A percentile compares a stretch with the other conserved stretches of the same genome.
These are phyloP conservation scores for Lophotis ruficrista DNA, from an alignment of 2,113 vertebrate genomes.

Conservation along the genomic window DNA sequence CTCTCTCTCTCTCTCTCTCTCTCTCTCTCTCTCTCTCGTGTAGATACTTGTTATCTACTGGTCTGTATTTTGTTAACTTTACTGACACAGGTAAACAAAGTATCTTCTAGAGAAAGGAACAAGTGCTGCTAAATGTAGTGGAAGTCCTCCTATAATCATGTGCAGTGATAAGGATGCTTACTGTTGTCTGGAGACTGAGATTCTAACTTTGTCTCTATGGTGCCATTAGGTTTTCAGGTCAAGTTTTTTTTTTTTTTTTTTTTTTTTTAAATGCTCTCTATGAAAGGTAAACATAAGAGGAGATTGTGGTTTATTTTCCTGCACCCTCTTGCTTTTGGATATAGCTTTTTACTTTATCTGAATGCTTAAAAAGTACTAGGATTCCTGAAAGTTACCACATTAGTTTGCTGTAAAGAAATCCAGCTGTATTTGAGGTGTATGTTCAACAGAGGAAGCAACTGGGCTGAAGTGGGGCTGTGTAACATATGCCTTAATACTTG, in stretches of 20 bases:
- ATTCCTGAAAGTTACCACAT: neutral
- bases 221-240: neutral
- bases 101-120: neutral
- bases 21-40: no score
- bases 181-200: neutral
- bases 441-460: neutral
- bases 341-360: neutral
- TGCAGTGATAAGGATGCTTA: rapidly evolving
- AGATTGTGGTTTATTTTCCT: neutral
- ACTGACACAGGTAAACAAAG: neutral
- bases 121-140: neutral
- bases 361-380: neutral
- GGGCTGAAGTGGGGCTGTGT: neutral
- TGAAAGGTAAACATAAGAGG: neutral
- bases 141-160: neutral
- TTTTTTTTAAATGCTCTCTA: neutral
- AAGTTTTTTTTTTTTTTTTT: neutral
- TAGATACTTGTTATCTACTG: neutral
- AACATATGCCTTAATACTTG: neutral
- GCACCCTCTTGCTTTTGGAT: rapidly evolving
- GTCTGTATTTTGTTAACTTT: neutral
- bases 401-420: neutral
- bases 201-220: neutral
- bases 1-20: no score
- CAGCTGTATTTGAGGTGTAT: neutral